Percentiles rank a stretch among this genome's conserved stretches.
These are phyloP conservation scores for Athalia rosae DNA, from an alignment of 2,888 invertebrate species.

Conservation along the genomic window DNA sequence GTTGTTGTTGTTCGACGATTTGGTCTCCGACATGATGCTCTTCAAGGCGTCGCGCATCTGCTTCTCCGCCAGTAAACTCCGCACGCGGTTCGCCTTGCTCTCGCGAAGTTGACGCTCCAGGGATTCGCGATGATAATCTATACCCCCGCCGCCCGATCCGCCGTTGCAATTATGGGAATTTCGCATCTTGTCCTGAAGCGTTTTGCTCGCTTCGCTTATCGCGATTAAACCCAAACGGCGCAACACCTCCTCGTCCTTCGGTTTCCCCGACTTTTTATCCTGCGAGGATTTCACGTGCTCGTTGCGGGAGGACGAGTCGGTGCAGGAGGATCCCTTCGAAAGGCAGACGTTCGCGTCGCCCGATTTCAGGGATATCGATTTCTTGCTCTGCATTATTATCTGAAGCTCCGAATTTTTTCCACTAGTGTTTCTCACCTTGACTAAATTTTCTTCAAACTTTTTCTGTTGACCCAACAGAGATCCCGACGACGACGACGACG, in stretches of 20 bases:
- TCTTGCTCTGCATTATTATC: too few species aligned
- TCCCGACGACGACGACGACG: background rate
- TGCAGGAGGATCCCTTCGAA: background rate
- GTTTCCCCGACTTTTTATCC: background rate
- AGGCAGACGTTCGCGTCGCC: too few species aligned
- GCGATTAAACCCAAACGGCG: conserved; percentile 64
- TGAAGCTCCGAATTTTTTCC: too few species aligned
- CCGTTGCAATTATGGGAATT: conserved; percentile 51
- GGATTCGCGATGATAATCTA: conserved; percentile 58
- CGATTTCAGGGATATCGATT: too few species aligned
- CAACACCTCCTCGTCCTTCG: conserved; percentile 65
- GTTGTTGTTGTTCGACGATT: background rate
- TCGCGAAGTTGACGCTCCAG: conserved; percentile 66
- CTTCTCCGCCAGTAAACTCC: conserved; percentile 66
- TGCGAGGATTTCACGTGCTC: background rate
- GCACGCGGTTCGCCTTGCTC: conserved; percentile 66
- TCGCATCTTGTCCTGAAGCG: conserved; percentile 54
- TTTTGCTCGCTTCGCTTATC: conserved; percentile 60
- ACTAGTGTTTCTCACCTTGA: too few species aligned
- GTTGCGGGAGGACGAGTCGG: background rate
- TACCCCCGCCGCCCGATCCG: conserved; percentile 52
- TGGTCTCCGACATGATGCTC: conserved; percentile 63
- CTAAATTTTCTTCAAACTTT: too few species aligned
- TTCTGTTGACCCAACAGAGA: background rate
- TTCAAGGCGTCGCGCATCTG: conserved; percentile 67